Percentiles rank a stretch among this genome's conserved stretches.
Conservation (phyloP, 2,113 vertebrate species). For the Thunnus thynnus region DNA sequence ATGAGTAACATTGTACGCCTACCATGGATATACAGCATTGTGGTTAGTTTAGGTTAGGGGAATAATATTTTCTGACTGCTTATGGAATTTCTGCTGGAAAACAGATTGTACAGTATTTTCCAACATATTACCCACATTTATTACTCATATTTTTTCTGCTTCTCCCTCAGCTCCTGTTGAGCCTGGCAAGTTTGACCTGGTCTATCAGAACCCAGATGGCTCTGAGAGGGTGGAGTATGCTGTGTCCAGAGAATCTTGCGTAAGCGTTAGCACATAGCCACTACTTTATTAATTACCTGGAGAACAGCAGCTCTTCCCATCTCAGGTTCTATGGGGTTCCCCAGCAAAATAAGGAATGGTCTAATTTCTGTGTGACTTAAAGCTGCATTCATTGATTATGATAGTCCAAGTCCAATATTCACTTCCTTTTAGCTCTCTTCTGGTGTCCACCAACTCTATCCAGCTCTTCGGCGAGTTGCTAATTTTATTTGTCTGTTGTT, state of each 20-base stretch:
- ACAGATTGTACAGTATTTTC: not conserved
- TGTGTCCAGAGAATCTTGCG: slow-evolving; percentile 87
- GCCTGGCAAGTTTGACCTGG: slow-evolving; percentile 97
- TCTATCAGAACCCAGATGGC: slow-evolving; percentile 92
- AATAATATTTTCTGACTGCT: too few relatives aligned
- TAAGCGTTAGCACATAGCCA: slow-evolving; percentile 50
- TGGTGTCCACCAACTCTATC: too few relatives aligned
- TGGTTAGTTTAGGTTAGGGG: not conserved
- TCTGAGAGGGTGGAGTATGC: slow-evolving; percentile 91
- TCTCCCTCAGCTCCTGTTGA: slow-evolving; percentile 84
- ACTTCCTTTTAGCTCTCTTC: too few relatives aligned
- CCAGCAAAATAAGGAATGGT: too few relatives aligned
- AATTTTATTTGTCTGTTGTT: too few relatives aligned
- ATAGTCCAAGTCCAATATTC: too few relatives aligned
- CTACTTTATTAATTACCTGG: not conserved
- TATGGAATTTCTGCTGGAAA: too few relatives aligned
- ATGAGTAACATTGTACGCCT: not conserved
- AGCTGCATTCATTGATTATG: too few relatives aligned
- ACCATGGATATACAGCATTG: not conserved
- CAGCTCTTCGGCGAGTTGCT: too few relatives aligned
- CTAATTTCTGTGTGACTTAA: too few relatives aligned
- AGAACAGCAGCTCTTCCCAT: not conserved
- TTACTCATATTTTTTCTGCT: not conserved
- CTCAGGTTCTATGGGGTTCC: too few relatives aligned
- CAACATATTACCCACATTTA: not conserved